These are phyloP conservation scores for Chloromyia formosa DNA, from an alignment of 2,888 invertebrate genomes.

Conservation along the genomic window DNA sequence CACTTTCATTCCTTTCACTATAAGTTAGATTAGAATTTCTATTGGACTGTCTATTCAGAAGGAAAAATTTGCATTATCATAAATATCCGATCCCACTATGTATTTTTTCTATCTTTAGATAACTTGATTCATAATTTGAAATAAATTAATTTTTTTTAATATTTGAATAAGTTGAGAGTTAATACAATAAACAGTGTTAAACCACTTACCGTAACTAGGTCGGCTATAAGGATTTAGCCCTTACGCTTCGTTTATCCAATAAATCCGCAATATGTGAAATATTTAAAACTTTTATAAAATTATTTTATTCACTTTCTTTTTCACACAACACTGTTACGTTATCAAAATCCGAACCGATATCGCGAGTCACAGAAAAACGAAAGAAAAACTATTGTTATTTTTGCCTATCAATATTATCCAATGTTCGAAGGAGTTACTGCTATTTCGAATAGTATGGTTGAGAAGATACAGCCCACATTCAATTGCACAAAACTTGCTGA, in stretches of 20 bases:
- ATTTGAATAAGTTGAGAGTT: background rate
- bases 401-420: no score
- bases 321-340: constrained; percentile 11
- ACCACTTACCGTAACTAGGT: background rate
- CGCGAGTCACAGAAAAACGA: background rate
- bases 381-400: background rate
- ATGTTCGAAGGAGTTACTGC: background rate
- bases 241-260: constrained; percentile 15
- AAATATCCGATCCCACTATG: no score
- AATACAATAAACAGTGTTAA: background rate
- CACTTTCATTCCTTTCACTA: background rate
- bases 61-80: no score
- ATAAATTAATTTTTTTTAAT: background rate
- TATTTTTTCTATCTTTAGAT: no score
- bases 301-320: background rate
- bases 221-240: background rate
- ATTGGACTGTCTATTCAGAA: no score
- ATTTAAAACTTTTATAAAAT: background rate
- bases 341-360: background rate
- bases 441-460: background rate
- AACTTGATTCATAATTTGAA: no score
- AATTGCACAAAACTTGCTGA: background rate
- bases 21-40: background rate
- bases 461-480: background rate
- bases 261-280: constrained; percentile 9